Evolutionary conservation across 2,797 vertebrate species (phyloP).

Genomic region (Anableps anableps): DNA sequence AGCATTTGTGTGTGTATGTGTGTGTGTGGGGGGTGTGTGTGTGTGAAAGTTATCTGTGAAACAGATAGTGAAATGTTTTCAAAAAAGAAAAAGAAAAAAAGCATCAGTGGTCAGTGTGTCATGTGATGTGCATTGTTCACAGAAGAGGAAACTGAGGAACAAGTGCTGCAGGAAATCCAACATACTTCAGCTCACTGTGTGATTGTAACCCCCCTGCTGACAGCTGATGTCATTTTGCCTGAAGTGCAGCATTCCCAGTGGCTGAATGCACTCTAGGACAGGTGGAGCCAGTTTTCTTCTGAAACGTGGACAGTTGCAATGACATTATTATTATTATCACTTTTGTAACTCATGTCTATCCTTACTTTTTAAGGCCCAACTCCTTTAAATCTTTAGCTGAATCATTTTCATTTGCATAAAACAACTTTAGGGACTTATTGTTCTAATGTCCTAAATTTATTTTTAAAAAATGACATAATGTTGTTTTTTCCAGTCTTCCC

Average conservation of each 20-base stretch:
- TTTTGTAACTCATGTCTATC: not conserved
- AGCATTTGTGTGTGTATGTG: not conserved
- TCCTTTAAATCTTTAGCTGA: not conserved
- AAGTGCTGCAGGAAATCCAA: constrained; percentile 56
- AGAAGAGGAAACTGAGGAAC: constrained; percentile 35
- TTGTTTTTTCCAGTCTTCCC: not conserved
- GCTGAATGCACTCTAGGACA: constrained; percentile 48
- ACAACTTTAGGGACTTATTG: not conserved
- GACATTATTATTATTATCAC: not conserved
- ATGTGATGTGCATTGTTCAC: constrained; percentile 19
- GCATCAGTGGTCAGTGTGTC: constrained; percentile 1
- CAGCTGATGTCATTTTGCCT: constrained; percentile 58
- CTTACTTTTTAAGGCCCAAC: not conserved
- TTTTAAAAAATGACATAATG: not conserved
- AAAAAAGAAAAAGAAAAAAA: too few species aligned
- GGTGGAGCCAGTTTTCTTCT: constrained; percentile 52
- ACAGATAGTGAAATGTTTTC: constrained; percentile 10
- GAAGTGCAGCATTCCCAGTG: constrained; percentile 70
- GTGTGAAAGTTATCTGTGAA: not conserved
- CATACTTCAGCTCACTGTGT: constrained; percentile 44
- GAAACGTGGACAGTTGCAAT: constrained; percentile 18
- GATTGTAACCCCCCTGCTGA: constrained; percentile 13
- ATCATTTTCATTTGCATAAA: not conserved
- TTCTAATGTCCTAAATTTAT: not conserved
- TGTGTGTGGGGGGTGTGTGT: not conserved